Evolutionary conservation across 2,797 vertebrate genomes (phyloP), one percentile per base, ranked within the genome.

Genomic region (Hephaestus fuliginosus): DNA sequence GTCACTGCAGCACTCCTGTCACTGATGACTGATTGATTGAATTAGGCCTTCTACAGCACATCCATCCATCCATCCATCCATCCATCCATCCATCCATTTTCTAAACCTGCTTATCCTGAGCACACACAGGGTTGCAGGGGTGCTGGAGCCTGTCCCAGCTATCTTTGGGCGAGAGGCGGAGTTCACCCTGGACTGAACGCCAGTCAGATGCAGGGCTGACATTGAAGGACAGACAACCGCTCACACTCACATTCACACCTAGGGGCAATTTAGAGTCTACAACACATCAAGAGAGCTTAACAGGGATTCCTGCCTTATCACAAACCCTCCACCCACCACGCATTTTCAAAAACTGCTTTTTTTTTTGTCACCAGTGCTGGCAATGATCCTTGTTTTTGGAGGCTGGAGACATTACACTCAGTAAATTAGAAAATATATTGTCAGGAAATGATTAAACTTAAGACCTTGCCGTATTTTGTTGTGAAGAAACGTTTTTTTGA

Each of bases 21-120:
- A n/a, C 39, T 64, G 48, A 1, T 67, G 62, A 75, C 66, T 82
- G 65, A 80, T 52, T 73, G 70, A 80, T 52, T 73, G 70, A 80
- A 78, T 80, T 22, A 71, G 43, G 46, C 7, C 55, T 63, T 39
- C 36, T 39, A 10, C 22, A 28, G 39, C 28, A 55, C 63, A 56
- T 56, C 53, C 25, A 25, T 25, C 25, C 25, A 25, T 25, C 25
- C 25, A 25, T 25, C 25, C 25, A 25, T 25, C 25, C 2, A 25
- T 25, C 25, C 2, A 25, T 25, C 25, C 25, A 25, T 25, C 25
- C 25, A 25, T 25, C 25, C 25, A 25, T 25, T 25, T 25, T 25
- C 25, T 25, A 25, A 25, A 25, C 2, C 25, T 25, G 25, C 25
- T 25, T 25, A 25, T 25, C 25, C 25, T 25, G 25, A 25, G 25